A percentile compares a stretch with the other conserved stretches of the same genome.
phyloP scores from a whole-genome alignment of 2,797 vertebrate species.

The Stomatorhinus walkeri region DNA sequence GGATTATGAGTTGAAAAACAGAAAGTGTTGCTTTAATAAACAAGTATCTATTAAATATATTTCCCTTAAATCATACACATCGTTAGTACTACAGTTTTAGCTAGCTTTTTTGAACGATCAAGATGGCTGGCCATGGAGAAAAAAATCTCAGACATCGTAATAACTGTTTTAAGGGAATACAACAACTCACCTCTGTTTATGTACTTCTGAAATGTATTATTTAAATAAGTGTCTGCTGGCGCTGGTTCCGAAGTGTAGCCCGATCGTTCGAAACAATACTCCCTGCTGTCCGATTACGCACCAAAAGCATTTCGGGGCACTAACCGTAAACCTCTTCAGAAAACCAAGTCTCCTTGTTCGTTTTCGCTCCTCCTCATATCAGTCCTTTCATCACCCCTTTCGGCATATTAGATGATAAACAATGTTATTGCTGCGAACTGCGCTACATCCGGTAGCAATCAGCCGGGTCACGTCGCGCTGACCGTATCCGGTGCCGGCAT shows the following conservation, averaged over 20 bases:
- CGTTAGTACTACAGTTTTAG: neutral
- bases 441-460: slow-evolving; percentile 12
- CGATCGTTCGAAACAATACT: neutral
- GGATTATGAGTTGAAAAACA: neutral
- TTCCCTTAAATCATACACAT: neutral
- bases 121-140: neutral
- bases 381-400: slow-evolving; percentile 10
- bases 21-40: neutral
- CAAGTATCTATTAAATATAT: neutral
- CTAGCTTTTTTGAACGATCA: neutral
- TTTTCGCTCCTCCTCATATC: neutral
- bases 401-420: neutral
- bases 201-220: neutral
- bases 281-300: neutral
- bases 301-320: neutral
- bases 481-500: neutral
- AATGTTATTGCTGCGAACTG: neutral
- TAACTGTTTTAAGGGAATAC: neutral
- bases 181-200: neutral
- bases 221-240: neutral
- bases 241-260: neutral
- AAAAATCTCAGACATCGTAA: neutral
- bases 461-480: neutral
- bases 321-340: neutral
- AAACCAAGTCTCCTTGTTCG: neutral